Evolutionary conservation across 2,888 invertebrate genomes (phyloP), one percentile per base, ranked within the genome.

Genomic region (Eilema depressum): DNA sequence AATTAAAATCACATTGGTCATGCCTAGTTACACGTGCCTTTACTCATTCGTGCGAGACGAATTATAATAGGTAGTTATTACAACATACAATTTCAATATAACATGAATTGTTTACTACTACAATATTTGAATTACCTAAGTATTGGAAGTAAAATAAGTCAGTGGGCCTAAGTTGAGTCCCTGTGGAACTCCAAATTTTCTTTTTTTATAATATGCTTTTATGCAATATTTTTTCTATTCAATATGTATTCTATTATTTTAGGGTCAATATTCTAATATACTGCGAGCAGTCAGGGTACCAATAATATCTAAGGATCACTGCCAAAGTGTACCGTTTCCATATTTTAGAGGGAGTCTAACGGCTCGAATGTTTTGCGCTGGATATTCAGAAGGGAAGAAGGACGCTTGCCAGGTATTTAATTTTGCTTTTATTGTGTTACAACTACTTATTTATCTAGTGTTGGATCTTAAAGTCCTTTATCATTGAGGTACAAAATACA

Each of bases 361-460:
- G 2, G n/a, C 92, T 0, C 90, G 94, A 56, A 95, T 95, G 95
- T 95, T 95, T 82, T 95, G 95, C 70, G 95, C 95, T 26, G 95
- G 95, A 0, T 95, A 84, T 71, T 68, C 86, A 0, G 93, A 94
- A 73, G 94, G 93, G 1, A 91, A 89, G 67, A 94, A 92, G 68
- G 95, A 95, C 76, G 95, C 95, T 70, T 95, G 95, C 72, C 95
- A 95, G 92, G 95, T 95, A 53, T 53, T 7, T n/a, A 84, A 30
- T 53, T 62, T 33, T 12, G 2, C 5, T n/a, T 20, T 41, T 63
- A 25, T 41, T 63, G n/a, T n/a, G n/a, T 1, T 17, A 37, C 12
- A 37, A 8, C 12, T 25, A 25, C 12, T 25, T 57, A 57, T 57
- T 57, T 56, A 53, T 8, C 23, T 11, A 56, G 56, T 56, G 8